Evolutionary conservation across 2,797 vertebrate genomes (phyloP).

Genomic region (Siniperca undulata): DNA sequence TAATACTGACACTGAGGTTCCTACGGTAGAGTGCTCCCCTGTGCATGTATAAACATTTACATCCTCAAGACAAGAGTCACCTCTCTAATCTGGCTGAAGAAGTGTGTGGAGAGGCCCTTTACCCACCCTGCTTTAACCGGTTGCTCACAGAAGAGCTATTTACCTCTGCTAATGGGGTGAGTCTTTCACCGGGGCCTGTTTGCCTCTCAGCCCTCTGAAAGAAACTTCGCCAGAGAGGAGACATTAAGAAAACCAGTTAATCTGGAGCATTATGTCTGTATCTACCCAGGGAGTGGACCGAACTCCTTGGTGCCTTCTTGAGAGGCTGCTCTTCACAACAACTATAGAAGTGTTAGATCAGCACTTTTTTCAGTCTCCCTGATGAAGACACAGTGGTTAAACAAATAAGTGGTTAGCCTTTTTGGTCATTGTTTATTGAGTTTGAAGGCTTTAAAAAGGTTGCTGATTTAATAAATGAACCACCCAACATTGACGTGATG

Average conservation of each 20-base stretch:
- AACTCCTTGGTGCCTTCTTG: slow-evolving; percentile 77
- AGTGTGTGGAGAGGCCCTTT: slow-evolving; percentile 82
- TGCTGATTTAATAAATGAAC: slow-evolving; percentile 30
- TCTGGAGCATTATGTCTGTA: slow-evolving; percentile 76
- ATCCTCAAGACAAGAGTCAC: slow-evolving; percentile 86
- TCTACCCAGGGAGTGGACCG: slow-evolving; percentile 61
- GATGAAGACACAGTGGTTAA: slow-evolving; percentile 69
- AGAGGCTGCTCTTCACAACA: slow-evolving; percentile 72
- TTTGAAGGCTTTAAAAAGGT: slow-evolving; percentile 32
- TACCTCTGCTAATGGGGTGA: slow-evolving; percentile 81
- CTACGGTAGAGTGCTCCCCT: slow-evolving; percentile 65
- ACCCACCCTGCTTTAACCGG: slow-evolving; percentile 78
- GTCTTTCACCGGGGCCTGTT: slow-evolving; percentile 75
- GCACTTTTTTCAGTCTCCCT: slow-evolving; percentile 70
- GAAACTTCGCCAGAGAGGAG: slow-evolving; percentile 77
- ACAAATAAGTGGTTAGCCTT: slow-evolving; percentile 62
- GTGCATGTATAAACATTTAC: slow-evolving; percentile 82
- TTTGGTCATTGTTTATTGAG: slow-evolving; percentile 40
- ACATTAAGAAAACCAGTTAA: slow-evolving; percentile 83
- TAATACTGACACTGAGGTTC: slow-evolving; percentile 53
- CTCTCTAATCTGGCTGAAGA: slow-evolving; percentile 85
- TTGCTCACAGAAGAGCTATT: slow-evolving; percentile 85
- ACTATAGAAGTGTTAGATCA: slow-evolving; percentile 74
- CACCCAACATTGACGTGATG: slow-evolving; percentile 9
- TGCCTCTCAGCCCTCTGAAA: slow-evolving; percentile 77